Percentiles rank a stretch among this genome's conserved stretches.
phyloP scores from a whole-genome alignment of 2,797 vertebrate genomes.

The Parauchenoglanis punctatus region DNA sequence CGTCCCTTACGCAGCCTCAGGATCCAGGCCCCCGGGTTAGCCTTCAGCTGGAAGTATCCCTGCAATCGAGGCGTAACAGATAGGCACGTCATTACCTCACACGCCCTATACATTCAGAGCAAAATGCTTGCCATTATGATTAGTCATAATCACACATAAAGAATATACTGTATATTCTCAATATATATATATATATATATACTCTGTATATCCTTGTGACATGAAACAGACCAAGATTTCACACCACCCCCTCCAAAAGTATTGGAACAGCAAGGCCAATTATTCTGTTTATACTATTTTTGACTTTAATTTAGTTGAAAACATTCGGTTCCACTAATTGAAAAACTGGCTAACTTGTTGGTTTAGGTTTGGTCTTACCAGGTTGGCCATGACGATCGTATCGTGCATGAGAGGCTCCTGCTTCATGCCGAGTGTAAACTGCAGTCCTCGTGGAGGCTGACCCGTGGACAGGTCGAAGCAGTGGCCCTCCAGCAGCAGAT shows the following conservation, averaged over 20 bases:
- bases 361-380: conserved; percentile 75
- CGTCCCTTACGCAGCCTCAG: conserved; percentile 88
- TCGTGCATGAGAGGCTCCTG: conserved; percentile 84
- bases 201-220: no score
- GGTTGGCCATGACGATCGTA: conserved; percentile 97
- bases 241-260: no score
- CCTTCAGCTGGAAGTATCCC: conserved; percentile 99
- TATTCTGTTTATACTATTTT: no score
- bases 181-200: no score
- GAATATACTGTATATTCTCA: background rate
- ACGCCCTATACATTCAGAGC: background rate
- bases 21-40: conserved; percentile 92
- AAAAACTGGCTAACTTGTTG: no score
- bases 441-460: conserved; percentile 90
- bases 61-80: conserved; percentile 55
- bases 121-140: background rate
- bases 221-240: no score
- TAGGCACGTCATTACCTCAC: background rate
- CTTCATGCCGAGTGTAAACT: conserved; percentile 92
- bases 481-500: conserved; percentile 92
- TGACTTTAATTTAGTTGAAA: no score
- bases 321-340: no score
- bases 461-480: conserved; percentile 88
- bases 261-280: no score
- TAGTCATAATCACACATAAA: background rate